Base-by-base conservation (phyloP, 2,113 vertebrate species). In the Bothrops jararaca region DNA sequence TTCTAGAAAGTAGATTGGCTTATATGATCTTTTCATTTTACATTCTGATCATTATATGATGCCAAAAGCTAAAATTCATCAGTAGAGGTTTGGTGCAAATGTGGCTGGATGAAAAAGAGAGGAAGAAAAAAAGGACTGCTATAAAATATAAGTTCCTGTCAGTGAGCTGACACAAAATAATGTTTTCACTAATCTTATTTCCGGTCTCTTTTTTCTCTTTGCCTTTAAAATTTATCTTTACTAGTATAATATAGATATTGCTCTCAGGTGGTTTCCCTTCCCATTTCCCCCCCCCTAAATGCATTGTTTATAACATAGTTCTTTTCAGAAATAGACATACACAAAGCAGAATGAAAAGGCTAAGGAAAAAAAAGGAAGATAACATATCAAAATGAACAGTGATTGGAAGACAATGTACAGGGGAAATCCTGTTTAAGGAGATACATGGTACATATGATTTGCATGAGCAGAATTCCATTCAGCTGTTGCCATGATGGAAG, bases 121-220 rank as follows among this genome's bases (percentile, higher is more conserved):
- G 12, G 48, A 29, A 29, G 22, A 53, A 93, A 94, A 93, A 91
- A 50, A 87, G 58, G 45, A 92, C 87, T 85, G 20, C 91, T 93
- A 90, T 87, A 92, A 92, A 57, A 48, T 48, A 18, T 91, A 90
- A 92, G 90, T 94, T 93, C 94, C 90, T 96, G 94, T 93, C 93
- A 94, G 42, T 93, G 39, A 86, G 56, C 85, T 88, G 39, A 34
- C 89, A 90, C 60, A 87, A 90, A 93, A 91, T 87, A 91, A 92
- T 91, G 92, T 90, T 93, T 94, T 90, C 92, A 85, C 74, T 94
- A 96, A 95, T 95, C 91, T 95, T 90, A 87, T 95, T 95, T 91
- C 92, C 90, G 93, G 54, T 85, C 58, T 89, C 54, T 90, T 5
- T 50, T 92, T 95, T 93, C 1, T 0, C 39, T 53, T 92, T 58